Percentiles rank a stretch among this genome's conserved stretches.
Evolutionary conservation across 2,113 vertebrate species (phyloP).

Genomic region (Antennarius striatus): DNA sequence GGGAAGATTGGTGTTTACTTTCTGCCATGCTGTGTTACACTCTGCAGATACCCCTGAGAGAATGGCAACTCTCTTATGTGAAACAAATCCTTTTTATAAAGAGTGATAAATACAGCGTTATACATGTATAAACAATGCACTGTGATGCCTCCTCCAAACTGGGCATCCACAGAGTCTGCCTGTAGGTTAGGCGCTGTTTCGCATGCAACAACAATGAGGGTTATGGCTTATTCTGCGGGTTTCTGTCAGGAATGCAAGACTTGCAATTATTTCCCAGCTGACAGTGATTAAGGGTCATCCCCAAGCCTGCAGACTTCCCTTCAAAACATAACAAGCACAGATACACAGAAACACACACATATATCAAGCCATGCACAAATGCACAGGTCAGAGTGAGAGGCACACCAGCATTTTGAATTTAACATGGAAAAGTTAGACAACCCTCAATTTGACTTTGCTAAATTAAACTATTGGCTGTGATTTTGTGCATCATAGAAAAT

Average conservation of each 20-base stretch:
- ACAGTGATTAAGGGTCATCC: conserved; percentile 79
- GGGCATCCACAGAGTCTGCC: conserved; percentile 48
- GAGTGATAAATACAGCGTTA: conserved; percentile 59
- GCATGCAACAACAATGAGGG: conserved; percentile 60
- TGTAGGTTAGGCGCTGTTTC: conserved; percentile 38
- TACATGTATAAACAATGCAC: conserved; percentile 63
- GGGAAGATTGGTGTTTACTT: conserved; percentile 70
- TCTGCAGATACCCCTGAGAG: conserved; percentile 54
- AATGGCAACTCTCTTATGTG: conserved; percentile 43
- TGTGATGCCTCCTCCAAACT: conserved; percentile 38
- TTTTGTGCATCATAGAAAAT: conserved; percentile 9
- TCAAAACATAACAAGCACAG: conserved; percentile 61
- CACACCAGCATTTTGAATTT: neutral
- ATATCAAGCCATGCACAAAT: conserved; percentile 3
- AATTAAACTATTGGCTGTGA: conserved; percentile 8
- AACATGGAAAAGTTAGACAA: conserved; percentile 9
- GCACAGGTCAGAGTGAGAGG: conserved; percentile 11
- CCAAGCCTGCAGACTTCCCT: conserved; percentile 65
- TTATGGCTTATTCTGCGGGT: conserved; percentile 36
- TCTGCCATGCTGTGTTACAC: conserved; percentile 65
- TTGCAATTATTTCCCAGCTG: conserved; percentile 81
- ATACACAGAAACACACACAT: conserved; percentile 13
- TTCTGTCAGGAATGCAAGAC: conserved; percentile 72
- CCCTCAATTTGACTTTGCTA: conserved; percentile 35
- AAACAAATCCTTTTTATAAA: conserved; percentile 46